Conservation (phyloP, 2,797 vertebrate species). For the Phylloscopus collybita region DNA sequence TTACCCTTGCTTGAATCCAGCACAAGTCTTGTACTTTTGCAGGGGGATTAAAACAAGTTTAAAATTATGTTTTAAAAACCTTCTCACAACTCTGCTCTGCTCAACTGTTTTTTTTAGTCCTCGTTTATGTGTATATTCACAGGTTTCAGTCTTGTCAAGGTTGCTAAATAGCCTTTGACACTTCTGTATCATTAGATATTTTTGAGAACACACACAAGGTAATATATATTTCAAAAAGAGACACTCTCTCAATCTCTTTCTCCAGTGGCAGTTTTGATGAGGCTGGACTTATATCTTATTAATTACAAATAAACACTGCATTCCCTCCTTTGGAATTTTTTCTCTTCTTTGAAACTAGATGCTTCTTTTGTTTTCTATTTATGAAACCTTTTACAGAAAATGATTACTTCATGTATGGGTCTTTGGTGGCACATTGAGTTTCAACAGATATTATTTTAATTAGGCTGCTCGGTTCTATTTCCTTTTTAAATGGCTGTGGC, state of each 20-base stretch:
- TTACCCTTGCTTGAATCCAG: conserved; percentile 22
- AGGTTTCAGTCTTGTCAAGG: not conserved
- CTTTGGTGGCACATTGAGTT: conserved; percentile 41
- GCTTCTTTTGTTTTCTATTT: conserved; percentile 43
- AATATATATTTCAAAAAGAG: not conserved
- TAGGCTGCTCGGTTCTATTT: conserved; percentile 59
- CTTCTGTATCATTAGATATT: not conserved
- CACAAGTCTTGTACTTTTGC: not conserved
- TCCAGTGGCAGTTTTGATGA: not conserved
- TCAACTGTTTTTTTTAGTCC: not conserved
- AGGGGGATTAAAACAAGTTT: not conserved
- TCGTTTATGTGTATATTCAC: not conserved
- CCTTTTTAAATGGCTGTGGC: conserved; percentile 59
- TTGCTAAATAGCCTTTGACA: not conserved
- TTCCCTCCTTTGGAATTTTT: not conserved
- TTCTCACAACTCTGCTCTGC: not conserved
- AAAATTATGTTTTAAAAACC: not conserved
- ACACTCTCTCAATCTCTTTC: not conserved
- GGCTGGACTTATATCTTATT: not conserved
- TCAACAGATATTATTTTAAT: conserved; percentile 70
- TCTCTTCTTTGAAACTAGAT: conserved; percentile 15
- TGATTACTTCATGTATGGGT: conserved; percentile 9
- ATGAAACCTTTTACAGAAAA: conserved; percentile 56
- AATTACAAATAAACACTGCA: not conserved
- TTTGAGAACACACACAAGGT: not conserved